Evolutionary conservation across 2,888 invertebrate species (phyloP), one percentile per base, ranked within the genome.

Genomic region (Strigamia transsilvanica): DNA sequence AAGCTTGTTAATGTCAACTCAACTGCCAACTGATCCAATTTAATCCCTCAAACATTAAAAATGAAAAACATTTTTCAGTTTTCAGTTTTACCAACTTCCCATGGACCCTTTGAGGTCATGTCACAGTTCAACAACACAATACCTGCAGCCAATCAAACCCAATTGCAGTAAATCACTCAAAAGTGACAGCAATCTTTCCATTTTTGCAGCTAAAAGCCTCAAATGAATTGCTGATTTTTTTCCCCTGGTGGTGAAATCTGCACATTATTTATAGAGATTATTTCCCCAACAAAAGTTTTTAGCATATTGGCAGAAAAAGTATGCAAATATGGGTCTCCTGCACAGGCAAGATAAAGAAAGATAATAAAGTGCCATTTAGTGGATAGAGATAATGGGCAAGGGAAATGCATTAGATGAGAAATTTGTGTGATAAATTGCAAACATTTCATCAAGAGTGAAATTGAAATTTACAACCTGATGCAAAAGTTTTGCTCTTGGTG

Each of bases 271-370:
- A 61, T 18, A 61, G 18, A 61, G 61, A 61, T 61, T 61, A 61
- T 61, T 61, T 61, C 7, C 61, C 18, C 61, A 61, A 61, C 15
- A 61, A 61, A 61, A n/a, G 61, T 61, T 61, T 61, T 61, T 61
- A 61, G 61, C 61, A 61, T 61, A 61, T 61, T 61, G 61, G 61
- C 56, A n/a, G 5, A 61, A 61, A 61, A 61, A 61, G 21, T 61
- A 61, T 61, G 61, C 61, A 61, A 61, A 61, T 61, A 61, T 61
- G 61, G 61, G 51, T 61, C 61, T 61, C 61, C 61, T 61, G 61
- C 61, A 61, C 61, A 10, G 18, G 61, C 61, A 61, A 61, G 61
- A 61, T 61, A 61, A 61, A 61, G 61, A 61, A 61, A 61, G 61
- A 61, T 61, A 61, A 61, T 61, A 61, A 61, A 61, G 61, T 61